A percentile compares a stretch with the other conserved stretches of the same genome.
Conservation (phyloP, 2,113 vertebrate genomes). For the Corvus cornix region DNA sequence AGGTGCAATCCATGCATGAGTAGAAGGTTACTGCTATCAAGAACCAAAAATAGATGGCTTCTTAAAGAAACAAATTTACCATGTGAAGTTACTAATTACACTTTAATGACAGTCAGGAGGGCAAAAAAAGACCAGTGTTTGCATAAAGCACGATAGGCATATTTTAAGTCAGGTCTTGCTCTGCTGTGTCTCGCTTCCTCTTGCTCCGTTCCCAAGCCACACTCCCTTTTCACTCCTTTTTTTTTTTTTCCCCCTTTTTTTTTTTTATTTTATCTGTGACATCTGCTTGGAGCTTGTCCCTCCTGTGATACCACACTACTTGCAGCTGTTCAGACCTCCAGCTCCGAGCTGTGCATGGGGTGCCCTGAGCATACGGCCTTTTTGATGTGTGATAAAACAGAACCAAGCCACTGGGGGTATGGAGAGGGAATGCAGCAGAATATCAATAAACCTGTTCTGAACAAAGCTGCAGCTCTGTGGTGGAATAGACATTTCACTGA, state of each 20-base stretch:
- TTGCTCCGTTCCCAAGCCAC: slow-evolving; percentile 75
- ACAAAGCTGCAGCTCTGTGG: slow-evolving; percentile 72
- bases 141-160: slow-evolving; percentile 48
- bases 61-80: slow-evolving; percentile 34
- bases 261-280: slow-evolving; percentile 77
- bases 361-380: slow-evolving; percentile 84
- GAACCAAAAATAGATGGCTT: slow-evolving; percentile 10
- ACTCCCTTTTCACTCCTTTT: background rate
- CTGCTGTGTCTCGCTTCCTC: slow-evolving; percentile 63
- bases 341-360: slow-evolving; percentile 76
- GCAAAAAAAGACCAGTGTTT: slow-evolving; percentile 31
- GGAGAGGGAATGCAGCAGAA: slow-evolving; percentile 82
- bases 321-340: slow-evolving; percentile 94
- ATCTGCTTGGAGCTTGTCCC: slow-evolving; percentile 91
- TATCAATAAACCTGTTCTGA: slow-evolving; percentile 87
- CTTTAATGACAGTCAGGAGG: slow-evolving; percentile 66
- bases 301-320: slow-evolving; percentile 84
- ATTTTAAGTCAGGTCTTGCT: slow-evolving; percentile 61
- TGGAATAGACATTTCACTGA: slow-evolving; percentile 70
- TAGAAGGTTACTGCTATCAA: background rate
- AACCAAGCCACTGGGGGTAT: slow-evolving; percentile 88
- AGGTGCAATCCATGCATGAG: background rate
- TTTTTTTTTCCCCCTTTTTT: accelerated
- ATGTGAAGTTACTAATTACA: slow-evolving; percentile 50
- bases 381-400: slow-evolving; percentile 99